These are phyloP conservation scores for Flexamia atlantica DNA, from an alignment of 2,888 invertebrate genomes.

Conservation along the genomic window DNA sequence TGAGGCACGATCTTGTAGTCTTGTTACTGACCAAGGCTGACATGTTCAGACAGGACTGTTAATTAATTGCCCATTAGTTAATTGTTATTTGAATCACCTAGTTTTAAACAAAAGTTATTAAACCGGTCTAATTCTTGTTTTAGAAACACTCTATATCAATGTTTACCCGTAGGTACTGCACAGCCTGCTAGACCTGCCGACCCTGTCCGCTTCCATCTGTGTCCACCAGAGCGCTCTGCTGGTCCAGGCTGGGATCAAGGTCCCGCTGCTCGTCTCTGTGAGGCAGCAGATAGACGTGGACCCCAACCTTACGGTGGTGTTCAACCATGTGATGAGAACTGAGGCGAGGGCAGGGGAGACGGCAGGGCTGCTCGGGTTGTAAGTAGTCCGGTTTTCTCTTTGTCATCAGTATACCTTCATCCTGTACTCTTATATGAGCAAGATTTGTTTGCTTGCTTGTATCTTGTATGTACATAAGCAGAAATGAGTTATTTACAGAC, in stretches of 20 bases:
- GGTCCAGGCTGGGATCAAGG: constrained; percentile 59
- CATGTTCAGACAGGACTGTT: too few relatives aligned
- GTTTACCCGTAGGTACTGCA: constrained; percentile 45
- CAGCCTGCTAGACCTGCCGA: constrained; percentile 58
- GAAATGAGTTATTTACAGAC: too few relatives aligned
- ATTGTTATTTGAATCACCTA: too few relatives aligned
- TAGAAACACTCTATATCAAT: too few relatives aligned
- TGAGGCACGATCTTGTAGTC: too few relatives aligned
- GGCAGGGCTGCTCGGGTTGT: not conserved
- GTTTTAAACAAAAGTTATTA: too few relatives aligned
- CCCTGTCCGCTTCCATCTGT: constrained; percentile 60
- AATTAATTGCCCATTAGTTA: too few relatives aligned
- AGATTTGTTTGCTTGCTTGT: too few relatives aligned
- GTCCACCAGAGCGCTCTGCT: constrained; percentile 55
- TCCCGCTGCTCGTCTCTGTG: constrained; percentile 19
- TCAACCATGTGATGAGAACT: constrained; percentile 49
- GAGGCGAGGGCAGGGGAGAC: not conserved
- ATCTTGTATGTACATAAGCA: too few relatives aligned
- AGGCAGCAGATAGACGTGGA: constrained; percentile 8
- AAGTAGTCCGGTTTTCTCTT: constrained; percentile 14
- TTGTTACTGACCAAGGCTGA: too few relatives aligned
- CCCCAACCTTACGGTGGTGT: constrained; percentile 42
- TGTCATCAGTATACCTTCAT: not conserved
- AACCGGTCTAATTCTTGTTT: too few relatives aligned
- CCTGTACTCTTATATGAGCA: too few relatives aligned